phyloP scores from a whole-genome alignment of 2,113 vertebrate species.

The Beaufortia kweichowensis region DNA sequence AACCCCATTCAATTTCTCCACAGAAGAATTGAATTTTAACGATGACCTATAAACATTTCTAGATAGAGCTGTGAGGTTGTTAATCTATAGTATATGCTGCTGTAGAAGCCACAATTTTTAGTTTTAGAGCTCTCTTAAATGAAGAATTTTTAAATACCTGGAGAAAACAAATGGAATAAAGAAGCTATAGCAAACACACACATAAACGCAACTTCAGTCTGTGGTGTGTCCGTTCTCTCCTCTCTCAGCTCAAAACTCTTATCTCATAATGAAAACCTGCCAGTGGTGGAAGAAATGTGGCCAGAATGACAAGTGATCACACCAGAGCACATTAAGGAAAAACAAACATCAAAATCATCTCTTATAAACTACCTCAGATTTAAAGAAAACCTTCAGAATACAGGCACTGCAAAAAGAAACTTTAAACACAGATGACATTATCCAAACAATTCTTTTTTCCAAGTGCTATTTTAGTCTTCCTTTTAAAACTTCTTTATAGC shows the following conservation, averaged over 20 bases:
- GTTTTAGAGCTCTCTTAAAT: not conserved
- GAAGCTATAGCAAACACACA: not conserved
- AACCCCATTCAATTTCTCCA: no score
- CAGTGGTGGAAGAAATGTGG: conserved; percentile 17
- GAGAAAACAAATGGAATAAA: not conserved
- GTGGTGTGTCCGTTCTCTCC: no score
- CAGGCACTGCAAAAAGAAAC: not conserved
- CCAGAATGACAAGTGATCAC: conserved; percentile 48
- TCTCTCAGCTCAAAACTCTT: conserved; percentile 54
- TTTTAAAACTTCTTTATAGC: no score
- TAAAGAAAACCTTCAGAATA: not conserved
- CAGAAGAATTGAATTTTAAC: no score
- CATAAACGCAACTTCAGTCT: not conserved
- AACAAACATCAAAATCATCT: not conserved
- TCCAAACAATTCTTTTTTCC: not conserved
- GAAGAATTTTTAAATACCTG: not conserved
- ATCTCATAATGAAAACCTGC: conserved; percentile 61
- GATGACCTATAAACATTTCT: no score
- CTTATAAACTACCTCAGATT: not conserved
- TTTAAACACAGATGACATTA: no score
- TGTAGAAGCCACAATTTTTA: not conserved
- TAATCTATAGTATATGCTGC: no score
- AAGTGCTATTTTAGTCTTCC: not conserved
- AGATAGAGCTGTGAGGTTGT: no score
- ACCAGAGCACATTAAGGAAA: conserved; percentile 35